Conservation (phyloP, 2,113 vertebrate species). For the Agapornis roseicollis region DNA sequence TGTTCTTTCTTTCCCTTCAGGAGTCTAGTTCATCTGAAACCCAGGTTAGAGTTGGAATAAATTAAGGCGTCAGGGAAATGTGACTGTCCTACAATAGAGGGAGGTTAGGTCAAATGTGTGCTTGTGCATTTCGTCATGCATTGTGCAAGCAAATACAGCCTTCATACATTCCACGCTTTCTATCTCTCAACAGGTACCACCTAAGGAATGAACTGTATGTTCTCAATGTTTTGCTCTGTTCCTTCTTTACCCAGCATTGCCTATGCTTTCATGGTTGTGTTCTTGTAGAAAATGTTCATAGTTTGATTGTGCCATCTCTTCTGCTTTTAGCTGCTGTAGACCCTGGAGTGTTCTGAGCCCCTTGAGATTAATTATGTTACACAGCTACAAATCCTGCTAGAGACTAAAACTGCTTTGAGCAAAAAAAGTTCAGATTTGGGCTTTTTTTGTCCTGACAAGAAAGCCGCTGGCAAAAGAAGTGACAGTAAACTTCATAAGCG, state of each 20-base stretch:
- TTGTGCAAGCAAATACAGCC: not conserved
- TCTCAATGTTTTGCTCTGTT: not conserved
- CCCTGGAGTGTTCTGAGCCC: not conserved
- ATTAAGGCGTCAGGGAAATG: not conserved
- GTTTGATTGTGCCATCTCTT: not conserved
- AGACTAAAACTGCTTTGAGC: not conserved
- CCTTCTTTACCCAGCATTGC: not conserved
- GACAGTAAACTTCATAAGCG: not conserved
- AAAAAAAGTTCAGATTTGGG: not conserved
- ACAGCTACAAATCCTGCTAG: not conserved
- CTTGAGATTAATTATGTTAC: not conserved
- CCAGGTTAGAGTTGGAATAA: not conserved
- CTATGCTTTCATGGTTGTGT: not conserved
- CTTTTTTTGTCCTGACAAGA: not conserved
- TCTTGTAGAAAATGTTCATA: not conserved
- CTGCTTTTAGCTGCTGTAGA: not conserved
- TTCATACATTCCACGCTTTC: not conserved
- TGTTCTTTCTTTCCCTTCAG: not conserved
- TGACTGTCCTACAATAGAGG: not conserved
- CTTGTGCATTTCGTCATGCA: not conserved
- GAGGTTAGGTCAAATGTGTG: not conserved
- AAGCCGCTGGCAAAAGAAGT: not conserved
- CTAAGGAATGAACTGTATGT: not conserved
- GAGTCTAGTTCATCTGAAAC: not conserved
- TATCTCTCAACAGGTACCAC: not conserved